Percentiles rank a stretch among this genome's conserved stretches.
These are phyloP conservation scores for Illadopsis cleaveri DNA, from an alignment of 2,113 vertebrate genomes.

Conservation along the genomic window DNA sequence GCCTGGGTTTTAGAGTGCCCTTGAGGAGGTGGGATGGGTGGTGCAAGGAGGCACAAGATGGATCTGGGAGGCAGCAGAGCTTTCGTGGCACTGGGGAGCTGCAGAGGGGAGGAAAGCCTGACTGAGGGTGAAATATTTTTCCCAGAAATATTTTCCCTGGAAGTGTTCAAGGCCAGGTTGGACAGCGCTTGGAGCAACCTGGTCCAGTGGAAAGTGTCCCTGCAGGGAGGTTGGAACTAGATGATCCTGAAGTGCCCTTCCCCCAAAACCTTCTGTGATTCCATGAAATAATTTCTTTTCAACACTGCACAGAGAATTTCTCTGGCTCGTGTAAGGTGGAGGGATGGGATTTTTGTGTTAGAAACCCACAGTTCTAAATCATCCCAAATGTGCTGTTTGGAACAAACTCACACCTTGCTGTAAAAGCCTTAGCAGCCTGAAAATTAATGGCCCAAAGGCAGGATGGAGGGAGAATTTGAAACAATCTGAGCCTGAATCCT, in stretches of 20 bases:
- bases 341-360: not conserved
- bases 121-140: not conserved
- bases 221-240: not conserved
- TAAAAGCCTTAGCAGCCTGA: not conserved
- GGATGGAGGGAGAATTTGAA: not conserved
- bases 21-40: not conserved
- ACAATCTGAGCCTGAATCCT: not conserved
- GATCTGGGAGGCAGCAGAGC: not conserved
- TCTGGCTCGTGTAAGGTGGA: not conserved
- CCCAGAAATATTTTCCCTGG: not conserved
- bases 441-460: not conserved
- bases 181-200: not conserved
- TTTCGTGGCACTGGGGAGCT: not conserved
- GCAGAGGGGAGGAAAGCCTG: not conserved
- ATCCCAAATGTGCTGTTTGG: not conserved
- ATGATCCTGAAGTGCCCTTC: not conserved
- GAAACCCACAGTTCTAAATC: not conserved
- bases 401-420: not conserved
- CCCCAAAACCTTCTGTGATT: not conserved
- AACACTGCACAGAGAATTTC: not conserved
- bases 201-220: not conserved
- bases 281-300: not conserved
- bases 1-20: not conserved
- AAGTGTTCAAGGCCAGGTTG: not conserved
- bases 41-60: rapidly evolving